Percentiles rank a stretch among this genome's conserved stretches.
These are phyloP conservation scores for Engraulis encrasicolus DNA, from an alignment of 2,113 vertebrate species.

Conservation along the genomic window DNA sequence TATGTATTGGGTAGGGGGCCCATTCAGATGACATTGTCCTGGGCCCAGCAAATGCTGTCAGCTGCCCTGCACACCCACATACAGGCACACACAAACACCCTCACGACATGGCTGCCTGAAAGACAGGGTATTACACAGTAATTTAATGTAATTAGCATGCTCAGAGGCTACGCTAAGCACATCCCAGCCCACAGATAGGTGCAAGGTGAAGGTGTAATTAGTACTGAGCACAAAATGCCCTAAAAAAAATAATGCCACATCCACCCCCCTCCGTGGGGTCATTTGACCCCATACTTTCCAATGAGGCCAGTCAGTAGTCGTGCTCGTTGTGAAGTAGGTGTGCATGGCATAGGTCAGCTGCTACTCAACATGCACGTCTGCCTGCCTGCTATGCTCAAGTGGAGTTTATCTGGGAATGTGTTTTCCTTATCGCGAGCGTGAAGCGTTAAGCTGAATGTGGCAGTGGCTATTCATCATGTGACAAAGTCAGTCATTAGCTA, in stretches of 20 bases:
- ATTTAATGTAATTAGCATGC: conserved; percentile 52
- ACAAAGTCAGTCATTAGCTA: conserved; percentile 29
- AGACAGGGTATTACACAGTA: conserved; percentile 53
- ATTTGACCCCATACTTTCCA: not conserved
- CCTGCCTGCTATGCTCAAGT: not conserved
- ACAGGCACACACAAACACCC: too few species aligned
- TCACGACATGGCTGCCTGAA: not conserved
- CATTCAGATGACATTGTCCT: too few species aligned
- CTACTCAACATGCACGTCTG: not conserved
- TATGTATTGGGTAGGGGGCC: too few species aligned
- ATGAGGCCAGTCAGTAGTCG: not conserved
- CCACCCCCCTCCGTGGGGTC: not conserved
- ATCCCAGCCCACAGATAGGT: conserved; percentile 19
- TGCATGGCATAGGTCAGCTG: not conserved
- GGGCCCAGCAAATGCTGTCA: too few species aligned
- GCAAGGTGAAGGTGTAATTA: conserved; percentile 43
- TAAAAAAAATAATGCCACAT: not conserved
- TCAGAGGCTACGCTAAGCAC: conserved; percentile 39
- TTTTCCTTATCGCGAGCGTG: not conserved
- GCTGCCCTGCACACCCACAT: too few species aligned
- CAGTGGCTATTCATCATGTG: not conserved
- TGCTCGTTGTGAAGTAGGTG: not conserved
- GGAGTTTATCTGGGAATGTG: not conserved
- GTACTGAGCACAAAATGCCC: not conserved
- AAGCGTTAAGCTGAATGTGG: not conserved